Percentiles rank a stretch among this genome's conserved stretches.
These are phyloP conservation scores for Nezara viridula DNA, from an alignment of 2,888 invertebrate genomes.

Conservation along the genomic window DNA sequence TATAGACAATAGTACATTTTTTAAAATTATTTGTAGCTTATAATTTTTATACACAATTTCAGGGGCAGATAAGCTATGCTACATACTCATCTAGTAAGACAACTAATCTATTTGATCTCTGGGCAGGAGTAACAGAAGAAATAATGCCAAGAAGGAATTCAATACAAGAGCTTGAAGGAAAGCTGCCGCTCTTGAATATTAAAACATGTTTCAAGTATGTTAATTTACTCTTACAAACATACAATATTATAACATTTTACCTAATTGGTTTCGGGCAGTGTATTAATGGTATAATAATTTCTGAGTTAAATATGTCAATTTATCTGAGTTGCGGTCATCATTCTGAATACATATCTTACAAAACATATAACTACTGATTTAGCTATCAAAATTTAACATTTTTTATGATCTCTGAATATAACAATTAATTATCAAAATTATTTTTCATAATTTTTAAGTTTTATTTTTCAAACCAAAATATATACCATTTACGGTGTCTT, in stretches of 20 bases:
- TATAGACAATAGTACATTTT: no score
- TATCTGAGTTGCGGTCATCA: no score
- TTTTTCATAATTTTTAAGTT: no score
- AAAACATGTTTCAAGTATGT: conserved; percentile 76
- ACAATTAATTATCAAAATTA: no score
- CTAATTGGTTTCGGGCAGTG: not conserved
- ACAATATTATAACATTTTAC: not conserved
- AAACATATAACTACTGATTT: not conserved
- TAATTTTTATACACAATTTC: conserved; percentile 63
- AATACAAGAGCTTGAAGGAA: conserved; percentile 77
- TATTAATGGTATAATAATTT: no score
- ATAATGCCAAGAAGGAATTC: conserved; percentile 76
- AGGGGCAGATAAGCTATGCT: conserved; percentile 77
- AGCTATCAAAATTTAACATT: no score
- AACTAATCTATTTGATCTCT: conserved; percentile 74
- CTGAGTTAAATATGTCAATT: no score
- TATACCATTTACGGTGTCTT: no score
- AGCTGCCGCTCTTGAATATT: conserved; percentile 76
- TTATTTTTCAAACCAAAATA: no score
- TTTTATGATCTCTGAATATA: no score
- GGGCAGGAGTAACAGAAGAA: conserved; percentile 77
- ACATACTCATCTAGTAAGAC: conserved; percentile 75
- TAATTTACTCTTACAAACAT: not conserved
- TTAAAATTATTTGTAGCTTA: not conserved
- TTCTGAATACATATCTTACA: not conserved